Conservation (phyloP, 2,888 invertebrate genomes). For the Bibio marci region DNA sequence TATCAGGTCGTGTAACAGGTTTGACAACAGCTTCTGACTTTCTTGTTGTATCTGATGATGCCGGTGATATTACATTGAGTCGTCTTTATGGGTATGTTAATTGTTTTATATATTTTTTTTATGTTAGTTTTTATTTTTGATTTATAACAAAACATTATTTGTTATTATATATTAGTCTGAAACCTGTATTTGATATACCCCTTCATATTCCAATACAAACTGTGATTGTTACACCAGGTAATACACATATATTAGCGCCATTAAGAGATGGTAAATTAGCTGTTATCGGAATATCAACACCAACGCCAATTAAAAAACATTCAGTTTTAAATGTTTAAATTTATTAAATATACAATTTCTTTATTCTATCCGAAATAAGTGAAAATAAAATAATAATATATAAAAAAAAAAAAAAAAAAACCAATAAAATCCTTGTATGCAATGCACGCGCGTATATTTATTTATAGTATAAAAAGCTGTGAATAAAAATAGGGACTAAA, state of each 20-base stretch:
- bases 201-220: slow-evolving; percentile 34
- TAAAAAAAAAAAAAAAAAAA: too few species aligned
- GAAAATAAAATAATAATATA: too few species aligned
- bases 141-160: neutral
- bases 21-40: slow-evolving; percentile 30
- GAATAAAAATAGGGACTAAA: too few species aligned
- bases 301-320: slow-evolving; percentile 23
- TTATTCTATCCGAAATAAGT: neutral
- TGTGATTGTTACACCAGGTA: slow-evolving; percentile 32
- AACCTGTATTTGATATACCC: slow-evolving; percentile 34
- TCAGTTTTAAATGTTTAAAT: slow-evolving; percentile 26
- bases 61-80: slow-evolving; percentile 35
- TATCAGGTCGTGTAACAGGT: slow-evolving; percentile 33
- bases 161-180: slow-evolving; percentile 25
- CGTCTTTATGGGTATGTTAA: slow-evolving; percentile 29
- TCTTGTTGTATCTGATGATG: slow-evolving; percentile 33
- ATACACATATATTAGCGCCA: slow-evolving; percentile 39
- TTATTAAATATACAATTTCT: neutral
- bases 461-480: too few species aligned
- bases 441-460: too few species aligned
- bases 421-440: too few species aligned
- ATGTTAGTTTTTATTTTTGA: neutral
- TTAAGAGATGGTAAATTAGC: slow-evolving; percentile 36
- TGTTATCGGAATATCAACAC: slow-evolving; percentile 30
- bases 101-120: slow-evolving; percentile 3